Percentiles rank a stretch among this genome's conserved stretches.
Conservation (phyloP, 2,113 vertebrate genomes). For the Tonatia bakeri region DNA sequence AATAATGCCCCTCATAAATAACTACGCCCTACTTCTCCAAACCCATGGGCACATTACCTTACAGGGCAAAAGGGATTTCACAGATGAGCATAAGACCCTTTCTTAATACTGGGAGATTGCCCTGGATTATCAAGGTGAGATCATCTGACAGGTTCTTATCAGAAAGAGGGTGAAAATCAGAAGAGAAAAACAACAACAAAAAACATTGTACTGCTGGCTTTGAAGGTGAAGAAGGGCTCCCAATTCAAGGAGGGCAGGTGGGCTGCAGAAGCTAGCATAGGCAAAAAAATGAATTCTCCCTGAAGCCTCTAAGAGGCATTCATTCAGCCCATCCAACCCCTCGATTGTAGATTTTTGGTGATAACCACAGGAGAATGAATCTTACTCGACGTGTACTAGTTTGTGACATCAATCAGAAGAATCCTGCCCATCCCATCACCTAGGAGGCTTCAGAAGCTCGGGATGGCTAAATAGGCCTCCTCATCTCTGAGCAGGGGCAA, state of each 20-base stretch:
- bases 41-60: background rate
- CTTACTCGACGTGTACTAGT: background rate
- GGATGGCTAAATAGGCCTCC: background rate
- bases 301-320: background rate
- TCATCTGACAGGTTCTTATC: background rate
- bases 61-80: background rate
- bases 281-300: background rate
- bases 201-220: background rate
- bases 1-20: background rate
- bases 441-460: background rate
- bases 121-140: background rate
- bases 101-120: background rate
- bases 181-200: background rate
- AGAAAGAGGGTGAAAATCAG: background rate
- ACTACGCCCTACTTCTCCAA: background rate
- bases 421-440: background rate
- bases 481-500: too few species aligned
- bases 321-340: background rate
- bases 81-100: background rate
- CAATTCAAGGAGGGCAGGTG: background rate
- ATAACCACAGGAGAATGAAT: background rate
- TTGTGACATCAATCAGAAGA: background rate
- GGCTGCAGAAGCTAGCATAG: background rate
- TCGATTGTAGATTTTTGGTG: background rate
- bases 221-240: background rate